Conservation (phyloP, 2,797 vertebrate species). For the Nannoperca australis region DNA sequence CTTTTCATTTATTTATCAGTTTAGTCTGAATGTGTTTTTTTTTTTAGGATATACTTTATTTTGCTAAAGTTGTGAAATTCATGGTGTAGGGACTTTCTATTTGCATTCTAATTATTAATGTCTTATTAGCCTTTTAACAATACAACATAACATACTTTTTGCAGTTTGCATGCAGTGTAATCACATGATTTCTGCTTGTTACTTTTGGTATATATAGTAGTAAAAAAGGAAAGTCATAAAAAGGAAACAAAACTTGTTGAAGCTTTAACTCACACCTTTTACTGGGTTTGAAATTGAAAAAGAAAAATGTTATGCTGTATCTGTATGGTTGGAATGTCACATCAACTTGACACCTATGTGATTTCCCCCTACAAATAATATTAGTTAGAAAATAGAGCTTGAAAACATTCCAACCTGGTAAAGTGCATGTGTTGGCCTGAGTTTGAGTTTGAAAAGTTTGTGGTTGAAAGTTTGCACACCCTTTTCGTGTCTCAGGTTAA, state of each 20-base stretch:
- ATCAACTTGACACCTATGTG: not conserved
- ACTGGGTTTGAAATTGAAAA: slow-evolving; percentile 7
- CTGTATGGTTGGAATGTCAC: not conserved
- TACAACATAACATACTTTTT: not conserved
- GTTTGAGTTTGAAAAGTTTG: slow-evolving; percentile 16
- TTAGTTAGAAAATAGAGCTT: not conserved
- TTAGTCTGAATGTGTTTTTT: not conserved
- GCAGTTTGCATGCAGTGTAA: not conserved
- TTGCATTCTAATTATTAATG: not conserved
- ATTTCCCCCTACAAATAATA: not conserved
- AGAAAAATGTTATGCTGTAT: not conserved
- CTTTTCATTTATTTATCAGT: no score
- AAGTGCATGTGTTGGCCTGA: not conserved
- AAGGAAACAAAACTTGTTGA: not conserved
- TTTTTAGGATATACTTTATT: not conserved
- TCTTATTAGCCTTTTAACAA: not conserved
- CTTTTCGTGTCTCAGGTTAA: slow-evolving; percentile 18
- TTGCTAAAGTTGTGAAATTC: not conserved
- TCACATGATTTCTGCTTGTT: not conserved
- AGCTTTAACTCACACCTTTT: not conserved
- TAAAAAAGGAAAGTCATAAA: not conserved
- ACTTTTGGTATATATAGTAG: not conserved
- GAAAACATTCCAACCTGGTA: not conserved
- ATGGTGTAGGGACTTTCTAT: not conserved
- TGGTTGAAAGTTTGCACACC: not conserved